Base-by-base conservation (phyloP, 2,888 invertebrate species). In the Ctena decussata region DNA sequence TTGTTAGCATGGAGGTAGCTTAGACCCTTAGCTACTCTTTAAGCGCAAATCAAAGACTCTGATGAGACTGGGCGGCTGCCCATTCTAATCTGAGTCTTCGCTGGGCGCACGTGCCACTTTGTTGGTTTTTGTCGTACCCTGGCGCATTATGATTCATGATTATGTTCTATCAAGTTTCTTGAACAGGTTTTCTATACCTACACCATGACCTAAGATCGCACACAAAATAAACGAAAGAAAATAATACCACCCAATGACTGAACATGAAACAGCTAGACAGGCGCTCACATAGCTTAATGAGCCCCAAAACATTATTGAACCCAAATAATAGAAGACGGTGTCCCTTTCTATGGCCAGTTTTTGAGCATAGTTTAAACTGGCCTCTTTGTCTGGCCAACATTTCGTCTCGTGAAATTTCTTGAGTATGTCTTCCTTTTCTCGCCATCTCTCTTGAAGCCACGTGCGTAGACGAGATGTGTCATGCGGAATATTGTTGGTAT, bases 381-480 rank as follows among this genome's bases (percentile, higher is more conserved):
- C 35, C 15, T n/a, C 27, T 30, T 24, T 12, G 3, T 41, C 21
- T 12, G 37, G 39, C 41, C 44, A 32, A 15, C 41, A 12, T 70
- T 71, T 41, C 30, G 69, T 35, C 74, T 85, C 82, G 75, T 94
- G 93, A 75, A 93, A 94, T 0, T 86, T 76, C 65, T 91, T 84
- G 24, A 96, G 92, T 35, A 90, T 90, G 44, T 93, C 89, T 84
- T 96, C 96, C 84, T 96, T 96, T 77, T 94, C 91, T 35, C 74
- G 87, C 96, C 96, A 96, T 24, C 94, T 85, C 24, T 94, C 87
- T 37, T 91, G 90, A 76, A 96, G 92, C 96, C 96, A 96, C 5
- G 46, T 24, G 8, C 87, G 86, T 8, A 88, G 77, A 0, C 89
- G 84, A 0, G 78, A 87, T 32, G 85, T 86, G 24, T 85, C 82